A percentile compares a stretch with the other conserved stretches of the same genome.
phyloP scores from a whole-genome alignment of 2,888 invertebrate species.

The Aphrophora alni region DNA sequence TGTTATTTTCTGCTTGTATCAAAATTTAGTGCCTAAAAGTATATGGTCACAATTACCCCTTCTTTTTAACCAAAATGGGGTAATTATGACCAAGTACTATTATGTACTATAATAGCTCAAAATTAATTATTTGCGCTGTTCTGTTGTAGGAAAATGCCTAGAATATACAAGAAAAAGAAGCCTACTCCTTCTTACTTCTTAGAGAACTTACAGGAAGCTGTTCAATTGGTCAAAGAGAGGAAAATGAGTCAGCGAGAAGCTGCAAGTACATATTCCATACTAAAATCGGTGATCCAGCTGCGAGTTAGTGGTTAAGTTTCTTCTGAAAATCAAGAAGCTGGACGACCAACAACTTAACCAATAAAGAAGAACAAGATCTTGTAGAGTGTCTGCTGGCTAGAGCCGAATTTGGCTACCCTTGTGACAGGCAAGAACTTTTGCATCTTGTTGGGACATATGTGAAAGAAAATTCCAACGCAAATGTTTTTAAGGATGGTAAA shows the following conservation, averaged over 20 bases:
- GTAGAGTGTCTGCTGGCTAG: neutral
- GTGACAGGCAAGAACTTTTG: neutral
- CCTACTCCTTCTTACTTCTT: neutral
- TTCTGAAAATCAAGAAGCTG: neutral
- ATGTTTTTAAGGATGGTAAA: neutral
- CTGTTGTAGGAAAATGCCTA: neutral
- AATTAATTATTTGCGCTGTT: too few species aligned
- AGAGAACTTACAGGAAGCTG: neutral
- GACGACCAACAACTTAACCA: neutral
- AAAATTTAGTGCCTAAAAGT: too few species aligned
- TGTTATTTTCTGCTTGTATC: too few species aligned
- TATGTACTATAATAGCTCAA: too few species aligned
- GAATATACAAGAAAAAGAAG: conserved; percentile 9
- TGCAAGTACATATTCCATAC: neutral
- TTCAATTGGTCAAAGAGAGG: neutral
- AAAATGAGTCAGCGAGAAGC: conserved; percentile 10
- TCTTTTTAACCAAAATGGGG: too few species aligned
- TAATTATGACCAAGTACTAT: too few species aligned
- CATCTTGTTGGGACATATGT: neutral
- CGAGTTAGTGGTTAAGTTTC: neutral
- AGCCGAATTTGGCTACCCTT: neutral
- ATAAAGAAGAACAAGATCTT: neutral
- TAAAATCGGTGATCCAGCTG: neutral
- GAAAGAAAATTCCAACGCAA: neutral
- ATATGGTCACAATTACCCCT: too few species aligned